These are phyloP conservation scores for Alsophila aescularia DNA, from an alignment of 2,888 invertebrate genomes.

Conservation along the genomic window DNA sequence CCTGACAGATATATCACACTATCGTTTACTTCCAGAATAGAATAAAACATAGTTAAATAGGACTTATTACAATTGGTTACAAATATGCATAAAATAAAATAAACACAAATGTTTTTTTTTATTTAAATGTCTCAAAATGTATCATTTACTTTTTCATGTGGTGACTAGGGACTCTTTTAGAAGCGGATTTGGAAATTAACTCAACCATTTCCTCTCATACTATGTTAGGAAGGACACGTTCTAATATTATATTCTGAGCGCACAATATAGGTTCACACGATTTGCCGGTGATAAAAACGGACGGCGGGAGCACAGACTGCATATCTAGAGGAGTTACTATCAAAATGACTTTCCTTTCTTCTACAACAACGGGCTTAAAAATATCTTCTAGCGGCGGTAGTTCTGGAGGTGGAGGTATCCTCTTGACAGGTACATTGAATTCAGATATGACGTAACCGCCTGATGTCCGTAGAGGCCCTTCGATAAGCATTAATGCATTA, in stretches of 20 bases:
- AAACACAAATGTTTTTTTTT: background rate
- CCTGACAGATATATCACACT: conserved; percentile 88
- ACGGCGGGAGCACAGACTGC: no score
- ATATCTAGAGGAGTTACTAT: conserved; percentile 40
- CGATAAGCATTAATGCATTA: background rate
- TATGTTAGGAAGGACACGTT: conserved; percentile 49
- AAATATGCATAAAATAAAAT: background rate
- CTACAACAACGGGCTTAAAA: conserved; percentile 16
- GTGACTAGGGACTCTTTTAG: conserved; percentile 26
- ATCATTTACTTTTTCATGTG: conserved; percentile 7
- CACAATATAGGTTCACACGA: conserved; percentile 32
- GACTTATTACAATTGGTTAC: conserved; percentile 10
- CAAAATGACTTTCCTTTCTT: conserved; percentile 30
- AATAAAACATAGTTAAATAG: background rate
- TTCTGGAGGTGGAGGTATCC: conserved; percentile 34
- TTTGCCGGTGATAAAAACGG: conserved; percentile 21
- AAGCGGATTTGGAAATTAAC: conserved; percentile 28
- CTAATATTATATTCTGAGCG: conserved; percentile 46
- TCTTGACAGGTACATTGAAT: conserved; percentile 15
- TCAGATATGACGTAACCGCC: conserved; percentile 17
- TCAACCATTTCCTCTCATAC: conserved; percentile 35
- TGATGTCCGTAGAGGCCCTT: conserved; percentile 11
- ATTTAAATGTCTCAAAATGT: no score
- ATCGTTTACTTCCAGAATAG: conserved; percentile 48
- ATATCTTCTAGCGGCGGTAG: conserved; percentile 33